Evolutionary conservation across 2,888 invertebrate genomes (phyloP).

Genomic region (Euzophera pinguis): DNA sequence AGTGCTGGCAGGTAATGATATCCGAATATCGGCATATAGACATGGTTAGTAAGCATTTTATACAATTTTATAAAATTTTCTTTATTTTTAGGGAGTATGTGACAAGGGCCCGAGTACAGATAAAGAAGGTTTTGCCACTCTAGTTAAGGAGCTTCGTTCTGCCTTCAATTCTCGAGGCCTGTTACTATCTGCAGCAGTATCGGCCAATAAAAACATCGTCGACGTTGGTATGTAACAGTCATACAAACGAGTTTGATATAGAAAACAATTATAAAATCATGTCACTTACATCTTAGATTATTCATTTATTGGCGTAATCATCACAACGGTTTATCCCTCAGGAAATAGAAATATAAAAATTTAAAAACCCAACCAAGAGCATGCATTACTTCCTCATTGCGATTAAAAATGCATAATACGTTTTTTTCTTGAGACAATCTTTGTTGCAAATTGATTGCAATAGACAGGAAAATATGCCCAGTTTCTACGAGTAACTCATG

Average conservation of each 20-base stretch:
- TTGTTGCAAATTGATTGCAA: too few species aligned
- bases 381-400: not conserved
- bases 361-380: not conserved
- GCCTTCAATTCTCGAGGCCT: slow-evolving; percentile 86
- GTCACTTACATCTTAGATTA: not conserved
- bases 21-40: not conserved
- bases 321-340: not conserved
- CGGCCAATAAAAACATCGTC: slow-evolving; percentile 90
- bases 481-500: not conserved
- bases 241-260: too few species aligned
- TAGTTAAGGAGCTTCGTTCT: slow-evolving; percentile 86
- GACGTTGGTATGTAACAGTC: slow-evolving; percentile 81
- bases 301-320: not conserved
- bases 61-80: not conserved
- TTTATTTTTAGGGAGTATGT: slow-evolving; percentile 83
- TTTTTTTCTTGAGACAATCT: not conserved
- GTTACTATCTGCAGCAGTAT: slow-evolving; percentile 90
- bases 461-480: too few species aligned
- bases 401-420: not conserved
- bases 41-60: too few species aligned
- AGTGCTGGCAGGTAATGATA: slow-evolving; percentile 88
- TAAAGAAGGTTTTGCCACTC: slow-evolving; percentile 86
- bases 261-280: not conserved
- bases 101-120: slow-evolving; percentile 90
- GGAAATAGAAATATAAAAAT: not conserved